Conservation (phyloP, 1,140 invertebrate genomes). For the Nautilus pompilius region DNA sequence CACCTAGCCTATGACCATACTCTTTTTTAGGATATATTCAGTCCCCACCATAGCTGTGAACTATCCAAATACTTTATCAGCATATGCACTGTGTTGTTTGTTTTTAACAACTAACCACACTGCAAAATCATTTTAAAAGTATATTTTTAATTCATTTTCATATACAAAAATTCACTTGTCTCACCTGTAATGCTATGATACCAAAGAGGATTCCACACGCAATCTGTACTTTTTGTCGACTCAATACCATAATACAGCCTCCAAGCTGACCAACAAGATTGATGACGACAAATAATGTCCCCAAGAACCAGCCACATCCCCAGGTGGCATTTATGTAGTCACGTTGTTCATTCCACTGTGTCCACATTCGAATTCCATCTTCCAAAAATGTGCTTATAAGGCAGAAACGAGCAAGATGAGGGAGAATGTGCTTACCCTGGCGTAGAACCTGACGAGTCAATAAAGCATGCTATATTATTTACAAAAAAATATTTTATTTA, state of each 20-base stretch:
- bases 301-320: slow-evolving; percentile 92
- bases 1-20: no score
- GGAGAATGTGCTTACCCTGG: slow-evolving; percentile 89
- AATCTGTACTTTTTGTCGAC: slow-evolving; percentile 87
- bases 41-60: no score
- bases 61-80: no score
- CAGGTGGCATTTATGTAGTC: slow-evolving; percentile 91
- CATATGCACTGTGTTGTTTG: no score
- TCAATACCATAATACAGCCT: slow-evolving; percentile 92
- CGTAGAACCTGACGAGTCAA: slow-evolving; percentile 73
- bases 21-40: no score
- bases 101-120: no score
- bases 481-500: no score
- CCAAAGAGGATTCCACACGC: slow-evolving; percentile 93
- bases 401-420: slow-evolving; percentile 91
- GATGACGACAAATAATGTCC: slow-evolving; percentile 86
- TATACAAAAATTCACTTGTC: background rate
- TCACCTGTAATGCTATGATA: slow-evolving; percentile 89
- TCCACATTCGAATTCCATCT: slow-evolving; percentile 98
- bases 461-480: slow-evolving; percentile 6
- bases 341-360: slow-evolving; percentile 96
- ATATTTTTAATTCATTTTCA: no score
- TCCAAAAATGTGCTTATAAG: slow-evolving; percentile 99
- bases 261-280: slow-evolving; percentile 95
- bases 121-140: no score